Base-by-base conservation (phyloP, 2,797 vertebrate genomes). In the Pangasius sanitwongsei region DNA sequence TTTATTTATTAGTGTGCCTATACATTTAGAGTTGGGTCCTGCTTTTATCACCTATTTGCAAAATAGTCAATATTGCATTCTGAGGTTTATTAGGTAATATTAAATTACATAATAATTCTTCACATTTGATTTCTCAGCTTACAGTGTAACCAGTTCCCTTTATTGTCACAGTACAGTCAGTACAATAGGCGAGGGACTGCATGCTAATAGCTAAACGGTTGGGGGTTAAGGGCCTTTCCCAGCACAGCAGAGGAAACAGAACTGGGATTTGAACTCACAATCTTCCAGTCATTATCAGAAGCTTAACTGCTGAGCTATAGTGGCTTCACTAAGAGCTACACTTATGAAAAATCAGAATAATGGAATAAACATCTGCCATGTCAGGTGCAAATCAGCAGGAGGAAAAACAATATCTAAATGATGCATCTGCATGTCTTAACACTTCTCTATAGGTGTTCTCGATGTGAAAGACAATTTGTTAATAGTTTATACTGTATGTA, bases 281-380 rank as follows among this genome's bases (percentile, higher is more conserved):
- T 63, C 57, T 83, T 65, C 12, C 59, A 11, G n/a, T 63, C 23
- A 83, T 63, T 83, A 81, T 4, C n/a, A 37, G 53, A 18, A 48
- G 44, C 9, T 53, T 50, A 50, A 23, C n/a, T 85, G 83, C 44
- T 85, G 83, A 69, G 44, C 44, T 13, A 12, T 50, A 31, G 63
- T 69, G 44, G 18, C 44, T 50, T 67, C 61, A 67, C 8, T 20
- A 63, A 44, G 59, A 63, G 34, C 59, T 83, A 63, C 63, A 82
- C 2, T 25, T 81, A 12, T 34, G 16, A 63, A 18, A 83, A 25
- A 82, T 41, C 59, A 11, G 12, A 83, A 48, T 15, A 41, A 67
- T 84, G 37, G 44, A 50, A 31, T 50, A 50, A 84, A 67, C 82
- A 85, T 85, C 63, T 85, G 83, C 48, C 28, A 69, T 50, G 61